Conservation (phyloP, 2,113 vertebrate species). For the Larimichthys crocea region DNA sequence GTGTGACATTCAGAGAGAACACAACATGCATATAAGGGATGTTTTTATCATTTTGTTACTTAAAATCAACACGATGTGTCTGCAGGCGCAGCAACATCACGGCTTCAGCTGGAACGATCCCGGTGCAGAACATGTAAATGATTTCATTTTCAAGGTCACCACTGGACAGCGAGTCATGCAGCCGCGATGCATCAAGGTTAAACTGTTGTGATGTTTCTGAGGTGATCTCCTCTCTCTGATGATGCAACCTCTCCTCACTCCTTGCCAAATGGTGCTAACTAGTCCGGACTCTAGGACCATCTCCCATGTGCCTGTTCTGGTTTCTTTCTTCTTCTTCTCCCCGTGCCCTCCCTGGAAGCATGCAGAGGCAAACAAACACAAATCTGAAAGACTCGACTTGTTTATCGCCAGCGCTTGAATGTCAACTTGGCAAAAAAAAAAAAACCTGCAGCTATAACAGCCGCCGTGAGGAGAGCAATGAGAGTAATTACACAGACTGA, state of each 20-base stretch:
- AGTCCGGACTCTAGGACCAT: constrained; percentile 32
- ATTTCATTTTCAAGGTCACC: constrained; percentile 59
- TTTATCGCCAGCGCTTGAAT: constrained; percentile 69
- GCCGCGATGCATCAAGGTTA: constrained; percentile 74
- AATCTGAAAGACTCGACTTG: constrained; percentile 65
- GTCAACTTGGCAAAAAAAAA: constrained; percentile 67
- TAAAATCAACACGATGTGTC: constrained; percentile 7
- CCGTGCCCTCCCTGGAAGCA: constrained; percentile 69
- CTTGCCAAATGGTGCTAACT: constrained; percentile 73
- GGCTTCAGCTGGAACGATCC: background rate
- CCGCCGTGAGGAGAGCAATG: constrained; percentile 67
- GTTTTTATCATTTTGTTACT: constrained; percentile 23
- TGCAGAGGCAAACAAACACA: constrained; percentile 61
- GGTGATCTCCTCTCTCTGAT: constrained; percentile 68
- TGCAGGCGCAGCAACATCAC: background rate
- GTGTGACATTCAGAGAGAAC: constrained; percentile 34
- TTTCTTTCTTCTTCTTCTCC: background rate
- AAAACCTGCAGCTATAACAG: constrained; percentile 67
- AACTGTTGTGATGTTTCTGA: constrained; percentile 72
- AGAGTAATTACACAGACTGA: constrained; percentile 75
- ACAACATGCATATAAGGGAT: background rate
- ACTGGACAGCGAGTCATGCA: constrained; percentile 33
- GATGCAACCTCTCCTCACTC: constrained; percentile 75
- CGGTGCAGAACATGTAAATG: constrained; percentile 25
- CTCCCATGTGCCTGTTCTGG: constrained; percentile 19